A percentile compares a stretch with the other conserved stretches of the same genome.
phyloP scores from a whole-genome alignment of 2,113 vertebrate species.

The Lophotis ruficrista region DNA sequence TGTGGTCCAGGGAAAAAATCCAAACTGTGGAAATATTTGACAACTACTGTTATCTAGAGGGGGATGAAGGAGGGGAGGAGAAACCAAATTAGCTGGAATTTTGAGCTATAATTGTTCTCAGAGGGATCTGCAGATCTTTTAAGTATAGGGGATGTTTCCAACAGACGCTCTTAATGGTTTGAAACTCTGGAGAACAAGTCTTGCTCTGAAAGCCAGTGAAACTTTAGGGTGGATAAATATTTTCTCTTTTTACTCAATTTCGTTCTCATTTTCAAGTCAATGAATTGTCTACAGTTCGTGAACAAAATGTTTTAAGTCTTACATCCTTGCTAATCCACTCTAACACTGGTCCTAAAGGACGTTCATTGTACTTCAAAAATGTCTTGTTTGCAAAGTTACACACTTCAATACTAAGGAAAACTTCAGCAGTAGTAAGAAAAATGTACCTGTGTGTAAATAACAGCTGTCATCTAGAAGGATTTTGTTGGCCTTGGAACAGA shows the following conservation, averaged over 20 bases:
- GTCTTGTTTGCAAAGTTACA: not conserved
- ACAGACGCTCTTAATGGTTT: not conserved
- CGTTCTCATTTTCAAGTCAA: constrained; percentile 16
- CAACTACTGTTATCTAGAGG: constrained; percentile 75
- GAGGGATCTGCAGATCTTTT: not conserved
- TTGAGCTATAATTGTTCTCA: not conserved
- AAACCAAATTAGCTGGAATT: constrained; percentile 8
- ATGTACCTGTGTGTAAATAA: not conserved
- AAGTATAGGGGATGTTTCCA: constrained; percentile 1
- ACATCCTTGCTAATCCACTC: not conserved
- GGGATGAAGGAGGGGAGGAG: not conserved
- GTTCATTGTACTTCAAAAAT: not conserved
- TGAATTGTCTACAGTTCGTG: not conserved
- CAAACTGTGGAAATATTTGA: constrained; percentile 84
- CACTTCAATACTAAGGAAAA: not conserved
- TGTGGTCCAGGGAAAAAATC: constrained; percentile 83
- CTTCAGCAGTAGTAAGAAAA: constrained; percentile 2
- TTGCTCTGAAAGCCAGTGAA: not conserved
- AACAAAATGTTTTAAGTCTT: not conserved
- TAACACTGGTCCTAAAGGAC: not conserved
- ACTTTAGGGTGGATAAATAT: not conserved
- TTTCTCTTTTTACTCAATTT: not conserved
- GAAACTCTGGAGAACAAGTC: not conserved
- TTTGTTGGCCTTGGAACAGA: constrained; percentile 79
- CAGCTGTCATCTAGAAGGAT: constrained; percentile 72